Evolutionary conservation across 2,888 invertebrate genomes (phyloP).

Genomic region (Microctonus hyperodae): DNA sequence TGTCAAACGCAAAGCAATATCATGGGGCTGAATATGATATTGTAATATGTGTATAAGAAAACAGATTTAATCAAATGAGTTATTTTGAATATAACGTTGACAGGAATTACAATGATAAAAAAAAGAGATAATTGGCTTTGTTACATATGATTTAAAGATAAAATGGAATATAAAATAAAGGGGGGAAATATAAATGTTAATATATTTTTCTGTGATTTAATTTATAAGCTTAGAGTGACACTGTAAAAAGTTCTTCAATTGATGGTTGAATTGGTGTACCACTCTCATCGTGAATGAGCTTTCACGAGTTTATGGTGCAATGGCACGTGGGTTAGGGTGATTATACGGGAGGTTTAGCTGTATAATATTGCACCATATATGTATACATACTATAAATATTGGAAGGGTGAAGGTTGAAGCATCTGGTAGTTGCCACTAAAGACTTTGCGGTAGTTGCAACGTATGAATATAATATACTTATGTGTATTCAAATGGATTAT

Average conservation of each 20-base stretch:
- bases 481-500: too few relatives aligned
- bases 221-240: too few relatives aligned
- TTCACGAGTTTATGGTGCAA: slow-evolving; percentile 43
- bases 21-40: background rate
- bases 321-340: slow-evolving; percentile 56
- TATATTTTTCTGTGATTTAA: too few relatives aligned
- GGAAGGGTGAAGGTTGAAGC: slow-evolving; percentile 35
- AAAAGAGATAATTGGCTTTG: too few relatives aligned
- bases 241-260: slow-evolving; percentile 7
- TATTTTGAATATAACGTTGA: too few relatives aligned
- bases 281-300: slow-evolving; percentile 16
- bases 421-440: slow-evolving; percentile 8
- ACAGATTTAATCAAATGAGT: slow-evolving; percentile 17
- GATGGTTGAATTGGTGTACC: slow-evolving; percentile 6
- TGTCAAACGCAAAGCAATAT: slow-evolving; percentile 8
- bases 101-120: too few relatives aligned
- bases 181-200: too few relatives aligned
- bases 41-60: too few relatives aligned
- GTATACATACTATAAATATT: slow-evolving; percentile 36
- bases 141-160: background rate
- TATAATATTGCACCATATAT: slow-evolving; percentile 48
- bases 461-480: too few relatives aligned
- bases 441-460: background rate
- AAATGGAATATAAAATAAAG: too few relatives aligned
- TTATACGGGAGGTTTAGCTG: slow-evolving; percentile 44